Conservation (phyloP, 2,888 invertebrate species). For the Parnassius mnemosyne region DNA sequence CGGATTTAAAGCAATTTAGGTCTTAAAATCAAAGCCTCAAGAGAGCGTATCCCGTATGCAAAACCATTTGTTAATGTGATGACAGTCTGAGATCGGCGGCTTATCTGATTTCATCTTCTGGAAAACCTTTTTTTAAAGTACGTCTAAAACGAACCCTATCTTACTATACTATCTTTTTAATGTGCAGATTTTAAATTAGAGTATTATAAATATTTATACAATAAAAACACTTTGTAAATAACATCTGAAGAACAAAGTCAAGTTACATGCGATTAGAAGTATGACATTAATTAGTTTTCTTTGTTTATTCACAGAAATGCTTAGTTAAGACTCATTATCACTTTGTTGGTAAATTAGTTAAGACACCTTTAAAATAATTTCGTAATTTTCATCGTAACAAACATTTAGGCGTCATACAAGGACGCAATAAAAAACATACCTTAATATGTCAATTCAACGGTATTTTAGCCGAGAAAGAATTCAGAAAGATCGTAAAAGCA, state of each 20-base stretch:
- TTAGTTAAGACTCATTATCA: neutral
- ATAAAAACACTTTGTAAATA: neutral
- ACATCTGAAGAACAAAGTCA: too few species aligned
- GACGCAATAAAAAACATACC: constrained; percentile 7
- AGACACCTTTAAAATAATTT: neutral
- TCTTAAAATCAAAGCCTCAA: constrained; percentile 18
- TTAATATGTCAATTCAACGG: constrained; percentile 8
- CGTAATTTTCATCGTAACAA: neutral
- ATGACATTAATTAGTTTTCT: neutral
- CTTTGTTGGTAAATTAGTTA: neutral
- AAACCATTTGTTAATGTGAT: constrained; percentile 58
- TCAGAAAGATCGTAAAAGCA: constrained; percentile 39
- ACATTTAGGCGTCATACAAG: neutral
- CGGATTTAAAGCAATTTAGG: constrained; percentile 18
- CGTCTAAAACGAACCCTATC: constrained; percentile 44
- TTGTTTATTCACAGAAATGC: neutral
- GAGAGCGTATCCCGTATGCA: constrained; percentile 17
- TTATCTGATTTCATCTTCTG: constrained; percentile 71
- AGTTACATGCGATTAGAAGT: neutral
- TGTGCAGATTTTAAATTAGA: constrained; percentile 34
- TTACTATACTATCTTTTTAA: constrained; percentile 33
- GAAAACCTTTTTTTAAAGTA: constrained; percentile 61
- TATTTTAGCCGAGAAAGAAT: constrained; percentile 36
- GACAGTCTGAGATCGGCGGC: constrained; percentile 66
- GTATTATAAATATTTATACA: constrained; percentile 23